Base-by-base conservation (phyloP, 2,888 invertebrate species). In the Diarsia mendica region DNA sequence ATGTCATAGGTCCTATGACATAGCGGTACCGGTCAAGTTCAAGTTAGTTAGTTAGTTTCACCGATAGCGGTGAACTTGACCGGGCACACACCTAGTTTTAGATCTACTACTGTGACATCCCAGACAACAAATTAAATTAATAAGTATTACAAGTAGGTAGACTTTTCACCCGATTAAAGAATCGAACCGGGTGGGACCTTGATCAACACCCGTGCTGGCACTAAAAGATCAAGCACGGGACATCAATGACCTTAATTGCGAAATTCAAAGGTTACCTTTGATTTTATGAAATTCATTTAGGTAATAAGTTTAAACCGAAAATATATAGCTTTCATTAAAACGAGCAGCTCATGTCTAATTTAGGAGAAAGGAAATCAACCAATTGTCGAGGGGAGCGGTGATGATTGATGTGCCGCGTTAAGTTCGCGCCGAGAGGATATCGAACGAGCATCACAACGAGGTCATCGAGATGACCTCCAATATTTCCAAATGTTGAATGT, bases 341-440 rank as follows among this genome's bases (percentile, higher is more conserved):
- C 46, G 44, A 46, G 68, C 58, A 71, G 64, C 63, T 85, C 67
- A 53, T 73, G 55, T 87, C 67, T 72, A 82, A 82, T 82, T 85
- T 82, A 61, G 13, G 67, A 76, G 65, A 85, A 83, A 86, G 81
- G 51, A 79, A 85, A 79, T 83, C 78, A 80, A 80, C 73, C 73
- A 79, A 72, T 83, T 80, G 65, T 68, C 23, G 67, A 67, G 64
- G 55, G 51, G 67, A 64, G 67, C 60, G 64, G 5, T 79, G 69
- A 75, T 88, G 86, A 88, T 86, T 87, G 88, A 86, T 86, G 81
- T 67, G 69, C 55, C 72, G 55, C 72, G 55, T 72, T 66, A 72
- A 80, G 73, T 87, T 83, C 39, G 46, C 39, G 49, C 18, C 55
- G 73, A 74, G 79, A 75, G 55, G 77, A 79, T 85, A 79, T 83